phyloP scores from a whole-genome alignment of 2,113 vertebrate species.

The Okapia johnstoni region DNA sequence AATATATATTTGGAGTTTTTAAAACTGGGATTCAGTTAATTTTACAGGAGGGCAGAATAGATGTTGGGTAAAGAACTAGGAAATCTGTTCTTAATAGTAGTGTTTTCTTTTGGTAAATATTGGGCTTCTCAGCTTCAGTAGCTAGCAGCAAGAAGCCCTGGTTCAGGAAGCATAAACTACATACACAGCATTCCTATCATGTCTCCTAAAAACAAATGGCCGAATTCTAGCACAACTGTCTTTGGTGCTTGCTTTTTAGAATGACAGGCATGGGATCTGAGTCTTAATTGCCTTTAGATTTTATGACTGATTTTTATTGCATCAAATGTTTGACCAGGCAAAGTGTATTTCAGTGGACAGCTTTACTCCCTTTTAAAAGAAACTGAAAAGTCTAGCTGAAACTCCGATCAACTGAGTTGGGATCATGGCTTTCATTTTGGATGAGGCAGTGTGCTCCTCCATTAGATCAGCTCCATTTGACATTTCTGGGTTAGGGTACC shows the following conservation, averaged over 20 bases:
- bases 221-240: neutral
- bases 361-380: neutral
- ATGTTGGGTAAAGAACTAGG: neutral
- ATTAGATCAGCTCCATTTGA: neutral
- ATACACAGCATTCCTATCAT: neutral
- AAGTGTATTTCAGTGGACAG: neutral
- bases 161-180: neutral
- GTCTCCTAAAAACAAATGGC: neutral
- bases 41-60: neutral
- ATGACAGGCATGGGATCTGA: neutral
- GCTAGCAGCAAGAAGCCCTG: neutral
- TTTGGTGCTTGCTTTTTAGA: slow-evolving; percentile 12
- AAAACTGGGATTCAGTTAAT: neutral
- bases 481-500: neutral
- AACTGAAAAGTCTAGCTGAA: slow-evolving; percentile 2
- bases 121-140: neutral
- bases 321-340: neutral
- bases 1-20: neutral
- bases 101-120: neutral
- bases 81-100: neutral
- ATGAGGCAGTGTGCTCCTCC: neutral
- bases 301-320: slow-evolving; percentile 25
- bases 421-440: neutral
- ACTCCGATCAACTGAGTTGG: neutral
- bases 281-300: slow-evolving; percentile 39